Evolutionary conservation across 2,888 invertebrate species (phyloP).

Genomic region (Cylloceria caligata): DNA sequence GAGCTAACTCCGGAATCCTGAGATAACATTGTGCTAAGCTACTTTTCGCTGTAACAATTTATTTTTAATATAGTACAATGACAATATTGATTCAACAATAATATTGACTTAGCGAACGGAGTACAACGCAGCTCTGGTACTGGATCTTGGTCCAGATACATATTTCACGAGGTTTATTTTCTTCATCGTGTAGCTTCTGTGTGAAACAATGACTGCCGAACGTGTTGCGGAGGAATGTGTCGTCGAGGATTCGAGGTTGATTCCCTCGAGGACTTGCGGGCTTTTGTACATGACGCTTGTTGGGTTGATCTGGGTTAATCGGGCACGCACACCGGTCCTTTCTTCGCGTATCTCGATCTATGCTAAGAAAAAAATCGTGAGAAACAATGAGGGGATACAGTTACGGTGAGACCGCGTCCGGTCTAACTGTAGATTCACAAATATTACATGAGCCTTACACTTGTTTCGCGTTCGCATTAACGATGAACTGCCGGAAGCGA

Average conservation of each 20-base stretch:
- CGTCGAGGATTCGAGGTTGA: constrained; percentile 24
- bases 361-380: constrained; percentile 68
- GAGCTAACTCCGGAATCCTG: too few relatives aligned
- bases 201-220: neutral
- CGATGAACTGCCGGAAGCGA: constrained; percentile 24
- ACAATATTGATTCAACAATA: too few relatives aligned
- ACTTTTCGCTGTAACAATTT: too few relatives aligned
- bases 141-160: neutral
- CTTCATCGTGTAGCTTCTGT: neutral
- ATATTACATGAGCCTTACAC: constrained; percentile 50
- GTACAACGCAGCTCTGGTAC: too few relatives aligned
- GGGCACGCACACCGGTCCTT: constrained; percentile 53
- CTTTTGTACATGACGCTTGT: constrained; percentile 56
- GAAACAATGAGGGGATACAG: constrained; percentile 69
- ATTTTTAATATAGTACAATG: too few relatives aligned
- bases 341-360: constrained; percentile 57
- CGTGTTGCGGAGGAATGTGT: neutral
- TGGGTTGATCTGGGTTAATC: constrained; percentile 66
- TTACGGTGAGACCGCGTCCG: constrained; percentile 60
- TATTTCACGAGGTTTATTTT: neutral
- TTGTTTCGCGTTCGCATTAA: constrained; percentile 16
- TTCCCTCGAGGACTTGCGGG: constrained; percentile 53
- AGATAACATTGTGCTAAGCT: too few relatives aligned
- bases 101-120: too few relatives aligned
- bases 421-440: constrained; percentile 70